Conservation (phyloP, 2,113 vertebrate species). For the Empidonax alnorum region DNA sequence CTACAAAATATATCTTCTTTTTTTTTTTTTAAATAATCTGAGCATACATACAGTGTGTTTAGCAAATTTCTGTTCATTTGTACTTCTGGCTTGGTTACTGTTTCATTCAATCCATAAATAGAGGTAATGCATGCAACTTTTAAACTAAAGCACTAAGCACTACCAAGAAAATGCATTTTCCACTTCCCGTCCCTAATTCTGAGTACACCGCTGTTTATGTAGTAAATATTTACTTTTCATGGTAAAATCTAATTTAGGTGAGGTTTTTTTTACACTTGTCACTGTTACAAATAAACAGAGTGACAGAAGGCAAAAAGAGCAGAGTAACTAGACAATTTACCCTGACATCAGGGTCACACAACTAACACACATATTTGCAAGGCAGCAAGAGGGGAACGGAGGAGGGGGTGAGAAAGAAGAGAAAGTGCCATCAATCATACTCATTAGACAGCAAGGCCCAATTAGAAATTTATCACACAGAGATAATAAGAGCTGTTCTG, state of each 20-base stretch:
- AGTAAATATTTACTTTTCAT: background rate
- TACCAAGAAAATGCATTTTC: background rate
- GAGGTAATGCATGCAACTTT: background rate
- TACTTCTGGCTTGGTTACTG: background rate
- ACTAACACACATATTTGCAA: background rate
- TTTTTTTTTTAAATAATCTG: background rate
- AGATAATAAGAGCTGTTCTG: background rate
- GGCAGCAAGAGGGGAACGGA: background rate
- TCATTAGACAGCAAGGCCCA: constrained; percentile 5
- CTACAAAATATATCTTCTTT: no score
- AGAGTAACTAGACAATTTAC: background rate
- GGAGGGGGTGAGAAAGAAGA: background rate
- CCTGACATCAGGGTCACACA: background rate
- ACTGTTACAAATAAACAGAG: background rate
- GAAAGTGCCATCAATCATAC: background rate
- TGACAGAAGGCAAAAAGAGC: background rate
- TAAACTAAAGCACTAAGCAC: background rate
- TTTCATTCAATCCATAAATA: background rate
- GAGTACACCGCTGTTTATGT: background rate
- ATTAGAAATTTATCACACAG: constrained; percentile 9
- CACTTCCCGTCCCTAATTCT: background rate
- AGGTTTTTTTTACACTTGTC: background rate
- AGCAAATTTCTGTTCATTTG: background rate
- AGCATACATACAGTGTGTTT: background rate
- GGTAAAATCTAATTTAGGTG: background rate